Percentiles rank a stretch among this genome's conserved stretches.
phyloP scores from a whole-genome alignment of 1,140 invertebrate genomes.

The Anadara kagoshimensis region DNA sequence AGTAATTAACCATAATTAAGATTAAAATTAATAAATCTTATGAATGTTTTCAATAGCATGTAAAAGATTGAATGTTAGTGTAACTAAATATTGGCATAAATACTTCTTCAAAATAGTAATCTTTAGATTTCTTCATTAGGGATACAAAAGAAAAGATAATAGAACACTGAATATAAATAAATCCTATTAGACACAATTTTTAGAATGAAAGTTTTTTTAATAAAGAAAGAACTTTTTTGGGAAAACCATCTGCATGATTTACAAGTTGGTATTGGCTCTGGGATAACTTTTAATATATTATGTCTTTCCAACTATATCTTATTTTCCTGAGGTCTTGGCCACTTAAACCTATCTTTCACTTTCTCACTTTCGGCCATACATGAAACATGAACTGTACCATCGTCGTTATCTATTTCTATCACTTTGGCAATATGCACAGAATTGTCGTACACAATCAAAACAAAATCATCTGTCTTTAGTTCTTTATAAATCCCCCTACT shows the following conservation, averaged over 20 bases:
- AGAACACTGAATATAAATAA: too few relatives aligned
- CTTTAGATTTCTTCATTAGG: too few relatives aligned
- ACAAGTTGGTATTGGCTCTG: neutral
- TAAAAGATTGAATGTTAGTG: too few relatives aligned
- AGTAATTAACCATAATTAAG: too few relatives aligned
- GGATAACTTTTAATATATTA: neutral
- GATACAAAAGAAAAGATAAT: too few relatives aligned
- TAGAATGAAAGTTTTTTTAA: too few relatives aligned
- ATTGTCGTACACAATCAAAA: constrained; percentile 1
- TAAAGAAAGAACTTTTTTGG: neutral
- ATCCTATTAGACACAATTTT: too few relatives aligned
- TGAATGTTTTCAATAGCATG: too few relatives aligned
- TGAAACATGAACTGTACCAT: neutral
- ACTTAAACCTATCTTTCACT: neutral
- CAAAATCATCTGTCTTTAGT: neutral
- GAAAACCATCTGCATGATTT: neutral
- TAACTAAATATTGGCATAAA: too few relatives aligned
- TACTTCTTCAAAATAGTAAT: too few relatives aligned
- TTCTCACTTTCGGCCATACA: neutral
- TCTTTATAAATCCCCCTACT: neutral
- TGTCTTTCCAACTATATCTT: neutral
- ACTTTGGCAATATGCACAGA: constrained; percentile 1
- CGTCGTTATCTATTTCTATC: neutral
- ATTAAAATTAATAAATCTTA: too few relatives aligned
- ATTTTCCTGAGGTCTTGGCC: neutral